These are phyloP conservation scores for Spilosoma lubricipeda DNA, from an alignment of 2,888 invertebrate species.

Conservation along the genomic window DNA sequence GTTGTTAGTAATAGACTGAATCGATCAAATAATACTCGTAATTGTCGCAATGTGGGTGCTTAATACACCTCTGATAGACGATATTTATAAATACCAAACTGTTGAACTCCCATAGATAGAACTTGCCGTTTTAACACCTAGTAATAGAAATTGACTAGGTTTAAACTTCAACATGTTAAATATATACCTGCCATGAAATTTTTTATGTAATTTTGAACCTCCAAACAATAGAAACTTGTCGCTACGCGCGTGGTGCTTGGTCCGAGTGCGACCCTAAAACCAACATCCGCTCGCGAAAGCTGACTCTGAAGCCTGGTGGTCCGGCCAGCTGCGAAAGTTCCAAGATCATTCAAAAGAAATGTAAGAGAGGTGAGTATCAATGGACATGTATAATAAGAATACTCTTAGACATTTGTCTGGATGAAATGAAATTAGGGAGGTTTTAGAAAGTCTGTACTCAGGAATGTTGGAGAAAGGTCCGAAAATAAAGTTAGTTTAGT, in stretches of 20 bases:
- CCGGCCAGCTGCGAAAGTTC: conserved; percentile 91
- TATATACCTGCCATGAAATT: not conserved
- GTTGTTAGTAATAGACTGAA: not conserved
- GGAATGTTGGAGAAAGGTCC: not conserved
- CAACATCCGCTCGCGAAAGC: conserved; percentile 92
- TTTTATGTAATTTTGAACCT: conserved; percentile 15
- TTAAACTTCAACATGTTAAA: not conserved
- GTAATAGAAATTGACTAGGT: not conserved
- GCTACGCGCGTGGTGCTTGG: conserved; percentile 95
- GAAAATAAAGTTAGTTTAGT: not conserved
- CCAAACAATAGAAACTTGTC: conserved; percentile 88
- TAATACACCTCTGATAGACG: not conserved
- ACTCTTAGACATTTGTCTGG: not conserved
- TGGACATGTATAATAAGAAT: not conserved
- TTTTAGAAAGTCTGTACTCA: not conserved
- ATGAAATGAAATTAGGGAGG: not conserved
- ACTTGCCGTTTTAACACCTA: not conserved
- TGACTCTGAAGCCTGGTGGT: conserved; percentile 95
- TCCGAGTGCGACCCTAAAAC: conserved; percentile 94
- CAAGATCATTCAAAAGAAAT: conserved; percentile 95
- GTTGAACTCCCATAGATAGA: too few relatives aligned
- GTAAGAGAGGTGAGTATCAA: conserved; percentile 91
- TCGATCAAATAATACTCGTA: not conserved
- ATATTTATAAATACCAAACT: too few relatives aligned
- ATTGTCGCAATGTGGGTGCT: not conserved